Conservation (phyloP, 2,113 vertebrate genomes). For the Guaruba guarouba region DNA sequence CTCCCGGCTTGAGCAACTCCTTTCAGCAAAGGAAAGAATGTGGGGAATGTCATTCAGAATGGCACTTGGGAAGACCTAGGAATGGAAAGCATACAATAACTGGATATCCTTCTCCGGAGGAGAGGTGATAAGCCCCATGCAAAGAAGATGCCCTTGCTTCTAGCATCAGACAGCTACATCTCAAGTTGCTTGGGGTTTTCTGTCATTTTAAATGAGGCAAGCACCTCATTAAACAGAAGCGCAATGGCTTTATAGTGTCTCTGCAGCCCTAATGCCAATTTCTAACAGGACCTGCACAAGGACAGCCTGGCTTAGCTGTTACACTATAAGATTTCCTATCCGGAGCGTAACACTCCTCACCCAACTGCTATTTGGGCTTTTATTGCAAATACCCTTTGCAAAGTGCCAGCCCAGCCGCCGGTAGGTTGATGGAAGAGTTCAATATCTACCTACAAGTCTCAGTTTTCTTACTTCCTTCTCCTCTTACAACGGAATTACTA, state of each 20-base stretch:
- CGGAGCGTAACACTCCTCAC: neutral
- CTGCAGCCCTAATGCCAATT: neutral
- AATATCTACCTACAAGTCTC: neutral
- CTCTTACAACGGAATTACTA: neutral
- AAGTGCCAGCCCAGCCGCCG: fast-evolving
- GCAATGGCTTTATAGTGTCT: fast-evolving
- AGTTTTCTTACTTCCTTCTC: neutral
- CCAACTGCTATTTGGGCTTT: neutral
- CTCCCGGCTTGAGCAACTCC: neutral
- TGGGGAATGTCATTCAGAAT: conserved; percentile 19
- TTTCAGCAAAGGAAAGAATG: conserved; percentile 27
- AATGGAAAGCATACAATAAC: neutral
- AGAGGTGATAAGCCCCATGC: neutral
- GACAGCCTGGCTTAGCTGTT: neutral
- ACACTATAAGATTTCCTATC: neutral
- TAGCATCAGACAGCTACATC: fast-evolving
- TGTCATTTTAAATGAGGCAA: neutral
- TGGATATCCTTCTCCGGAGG: neutral
- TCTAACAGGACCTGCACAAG: fast-evolving
- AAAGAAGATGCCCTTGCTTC: neutral
- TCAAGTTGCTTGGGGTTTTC: neutral
- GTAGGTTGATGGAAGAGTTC: neutral
- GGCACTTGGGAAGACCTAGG: neutral
- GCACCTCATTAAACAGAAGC: neutral
- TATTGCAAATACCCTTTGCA: neutral